phyloP scores from a whole-genome alignment of 2,888 invertebrate species.

The Amblyteles armatorius region DNA sequence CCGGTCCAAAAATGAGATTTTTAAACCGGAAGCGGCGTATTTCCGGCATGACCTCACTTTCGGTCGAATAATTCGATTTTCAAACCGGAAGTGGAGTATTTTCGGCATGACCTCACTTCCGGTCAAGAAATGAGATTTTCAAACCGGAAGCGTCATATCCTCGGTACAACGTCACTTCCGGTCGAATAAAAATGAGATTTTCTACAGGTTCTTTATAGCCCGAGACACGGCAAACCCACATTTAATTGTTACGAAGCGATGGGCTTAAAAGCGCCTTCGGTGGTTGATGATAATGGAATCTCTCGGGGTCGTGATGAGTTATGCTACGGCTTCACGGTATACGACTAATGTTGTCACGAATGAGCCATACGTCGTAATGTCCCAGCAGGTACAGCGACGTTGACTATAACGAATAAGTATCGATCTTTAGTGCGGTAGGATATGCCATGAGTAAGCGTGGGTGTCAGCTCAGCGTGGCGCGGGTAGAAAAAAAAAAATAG shows the following conservation, averaged over 20 bases:
- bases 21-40: too few species aligned
- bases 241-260: neutral
- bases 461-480: neutral
- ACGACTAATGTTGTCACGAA: conserved; percentile 5
- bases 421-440: neutral
- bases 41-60: too few species aligned
- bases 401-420: conserved; percentile 3
- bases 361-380: conserved; percentile 7
- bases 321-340: neutral
- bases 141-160: too few species aligned
- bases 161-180: too few species aligned
- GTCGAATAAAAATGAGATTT: neutral
- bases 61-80: too few species aligned
- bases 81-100: too few species aligned
- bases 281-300: conserved; percentile 24
- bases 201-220: neutral
- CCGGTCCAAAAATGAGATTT: too few species aligned
- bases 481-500: neutral
- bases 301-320: conserved; percentile 26
- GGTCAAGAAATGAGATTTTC: too few species aligned
- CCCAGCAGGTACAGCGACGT: neutral
- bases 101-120: too few species aligned
- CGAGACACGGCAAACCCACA: neutral
- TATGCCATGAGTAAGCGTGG: neutral
- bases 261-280: neutral